Conservation (phyloP, 2,888 invertebrate species). For the Dynastes tityus region DNA sequence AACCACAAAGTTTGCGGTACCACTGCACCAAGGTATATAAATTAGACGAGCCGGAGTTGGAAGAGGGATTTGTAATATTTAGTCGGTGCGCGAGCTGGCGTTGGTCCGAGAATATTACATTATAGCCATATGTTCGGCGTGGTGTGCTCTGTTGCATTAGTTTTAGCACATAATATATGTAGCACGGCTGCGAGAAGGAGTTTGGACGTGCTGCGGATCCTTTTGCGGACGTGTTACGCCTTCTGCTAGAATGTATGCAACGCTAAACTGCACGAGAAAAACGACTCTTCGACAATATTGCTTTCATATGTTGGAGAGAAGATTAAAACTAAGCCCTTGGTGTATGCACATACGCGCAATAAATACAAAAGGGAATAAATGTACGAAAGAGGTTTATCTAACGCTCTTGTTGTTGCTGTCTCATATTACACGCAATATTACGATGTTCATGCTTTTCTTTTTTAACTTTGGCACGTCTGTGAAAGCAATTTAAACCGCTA, state of each 20-base stretch:
- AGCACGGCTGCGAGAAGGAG: neutral
- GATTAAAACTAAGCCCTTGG: neutral
- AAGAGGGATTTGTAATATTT: constrained; percentile 19
- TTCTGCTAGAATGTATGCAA: neutral
- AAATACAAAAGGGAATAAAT: neutral
- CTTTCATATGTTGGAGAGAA: constrained; percentile 5
- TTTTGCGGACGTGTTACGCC: constrained; percentile 2
- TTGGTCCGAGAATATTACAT: neutral
- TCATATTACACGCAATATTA: neutral
- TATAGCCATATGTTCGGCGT: neutral
- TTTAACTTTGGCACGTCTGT: too few relatives aligned
- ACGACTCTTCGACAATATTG: constrained; percentile 10
- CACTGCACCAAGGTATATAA: neutral
- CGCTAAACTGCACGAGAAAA: neutral
- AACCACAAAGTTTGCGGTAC: neutral
- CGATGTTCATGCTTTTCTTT: too few relatives aligned
- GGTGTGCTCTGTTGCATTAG: constrained; percentile 1
- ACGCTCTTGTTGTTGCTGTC: neutral
- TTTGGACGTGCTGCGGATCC: neutral
- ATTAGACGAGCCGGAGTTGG: neutral
- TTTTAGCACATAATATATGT: neutral
- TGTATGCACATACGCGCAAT: neutral
- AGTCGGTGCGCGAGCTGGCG: neutral
- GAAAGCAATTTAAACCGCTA: too few relatives aligned
- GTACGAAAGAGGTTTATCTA: constrained; percentile 4